These are phyloP conservation scores for Lymantria monacha DNA, from an alignment of 2,888 invertebrate genomes.

Conservation along the genomic window DNA sequence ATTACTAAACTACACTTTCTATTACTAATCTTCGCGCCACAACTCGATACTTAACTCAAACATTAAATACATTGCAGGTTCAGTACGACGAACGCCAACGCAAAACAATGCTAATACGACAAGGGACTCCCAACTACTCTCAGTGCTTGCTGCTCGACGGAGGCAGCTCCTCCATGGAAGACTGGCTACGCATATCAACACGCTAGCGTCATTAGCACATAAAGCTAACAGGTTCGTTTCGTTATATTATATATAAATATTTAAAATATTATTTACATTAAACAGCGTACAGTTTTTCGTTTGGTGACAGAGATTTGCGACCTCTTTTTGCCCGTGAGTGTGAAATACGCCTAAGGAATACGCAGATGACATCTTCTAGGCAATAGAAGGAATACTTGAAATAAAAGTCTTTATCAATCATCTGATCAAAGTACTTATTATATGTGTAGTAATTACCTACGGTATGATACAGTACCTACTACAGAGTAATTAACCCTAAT, in stretches of 20 bases:
- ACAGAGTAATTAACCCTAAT: too few species aligned
- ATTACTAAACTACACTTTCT: not conserved
- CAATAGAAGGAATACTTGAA: too few species aligned
- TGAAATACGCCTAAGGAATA: too few species aligned
- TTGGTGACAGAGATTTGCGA: too few species aligned
- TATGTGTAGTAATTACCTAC: too few species aligned
- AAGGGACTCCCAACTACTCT: slow-evolving; percentile 81
- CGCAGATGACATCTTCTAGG: too few species aligned
- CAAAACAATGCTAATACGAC: slow-evolving; percentile 66
- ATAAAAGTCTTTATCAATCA: too few species aligned
- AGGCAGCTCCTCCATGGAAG: slow-evolving; percentile 82
- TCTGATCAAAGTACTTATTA: too few species aligned
- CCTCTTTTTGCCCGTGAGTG: too few species aligned
- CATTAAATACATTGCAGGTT: slow-evolving; percentile 54
- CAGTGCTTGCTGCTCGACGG: slow-evolving; percentile 83
- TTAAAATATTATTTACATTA: too few species aligned
- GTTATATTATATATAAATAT: slow-evolving; percentile 16
- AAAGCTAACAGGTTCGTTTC: slow-evolving; percentile 69
- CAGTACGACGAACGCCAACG: slow-evolving; percentile 55
- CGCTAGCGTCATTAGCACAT: slow-evolving; percentile 67
- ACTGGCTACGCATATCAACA: slow-evolving; percentile 74
- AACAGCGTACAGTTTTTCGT: too few species aligned
- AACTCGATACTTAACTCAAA: not conserved
- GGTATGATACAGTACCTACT: too few species aligned
- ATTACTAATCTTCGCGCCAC: not conserved